Evolutionary conservation across 2,113 vertebrate genomes (phyloP), one percentile per base, ranked within the genome.

Genomic region (Mobula birostris): DNA sequence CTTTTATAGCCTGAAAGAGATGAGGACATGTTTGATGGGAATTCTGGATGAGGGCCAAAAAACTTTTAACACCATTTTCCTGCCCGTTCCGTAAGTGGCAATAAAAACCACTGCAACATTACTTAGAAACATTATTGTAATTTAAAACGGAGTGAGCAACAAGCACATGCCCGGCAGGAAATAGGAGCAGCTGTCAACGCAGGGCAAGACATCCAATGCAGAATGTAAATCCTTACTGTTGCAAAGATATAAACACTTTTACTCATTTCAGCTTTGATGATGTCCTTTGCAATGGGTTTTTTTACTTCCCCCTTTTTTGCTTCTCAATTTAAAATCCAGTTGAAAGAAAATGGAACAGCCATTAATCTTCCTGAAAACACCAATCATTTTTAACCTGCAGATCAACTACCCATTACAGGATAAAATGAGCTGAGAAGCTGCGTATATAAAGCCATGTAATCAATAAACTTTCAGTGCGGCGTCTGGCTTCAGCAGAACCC

Each of bases 221-320:
- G 36, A 40, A 6, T 40, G 79, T 80, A 80, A 80, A 80, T 80
- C 36, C 29, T 17, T 80, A 36, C 79, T 80, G 32, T 36, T 40
- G 36, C 32, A 80, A 80, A 80, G 12, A 19, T 80, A 80, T 40
- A 80, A 80, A 80, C 32, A 36, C 79, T 80, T 80, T 36, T 80
- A 80, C 79, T 80, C 79, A 17, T 80, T 80, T 17, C 32, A 80
- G 79, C 79, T 80, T 80, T 80, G 79, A 36, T 80, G 79, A 36
- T 80, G 79, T 74, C 17, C 72, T 74, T 5, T 24, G 21, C 72
- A 24, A 74, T 74, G 72, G 1, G 1, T 74, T 74, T 74, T 74
- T 74, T 74, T 5, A 19, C 15, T 24, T 74, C 19, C 72, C 21
- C 21, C 21, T 74, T 72, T 21, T 74, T 74, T 74, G 19, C 19